Evolutionary conservation across 2,113 vertebrate species (phyloP), one percentile per base, ranked within the genome.

Genomic region (Platichthys flesus): DNA sequence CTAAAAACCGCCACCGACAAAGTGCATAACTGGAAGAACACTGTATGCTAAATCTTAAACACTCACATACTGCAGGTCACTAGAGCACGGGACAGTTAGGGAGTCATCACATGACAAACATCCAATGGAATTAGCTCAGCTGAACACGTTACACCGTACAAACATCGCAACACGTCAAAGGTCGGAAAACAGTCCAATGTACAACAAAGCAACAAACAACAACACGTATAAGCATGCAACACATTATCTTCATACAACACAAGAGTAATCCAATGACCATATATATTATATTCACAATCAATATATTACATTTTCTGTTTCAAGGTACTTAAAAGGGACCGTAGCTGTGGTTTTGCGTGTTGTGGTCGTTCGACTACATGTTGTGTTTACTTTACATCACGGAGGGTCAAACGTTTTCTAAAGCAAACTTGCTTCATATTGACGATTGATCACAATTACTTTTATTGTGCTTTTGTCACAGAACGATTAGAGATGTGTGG

Each of bases 271-370:
- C 80, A 83, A 88, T 76, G 76, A 81, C 77, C 69, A 67, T 84
- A 88, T 89, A 92, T 89, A 88, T 90, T 90, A 92, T 91, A 91
- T 93, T 92, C 86, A 92, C 88, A 91, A 92, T 87, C 77, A 89
- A 93, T 93, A 93, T 93, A 93, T 93, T 93, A 93, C 91, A 93
- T 87, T 91, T 31, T 92, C 40, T 90, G 68, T 89, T 82, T 87
- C 74, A 76, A 84, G 75, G 86, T 87, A 77, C 62, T 73, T 76
- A 68, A 74, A 28, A 83, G 75, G 81, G 65, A 81, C 66, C 76
- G 82, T 78, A 86, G 66, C 24, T 78, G 88, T 90, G 84, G 82
- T 88, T 87, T 78, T 75, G 77, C 62, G 66, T 31, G 40, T 82
- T 76, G 57, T 49, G 62, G 66, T 71, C 56, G 47, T 2, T 31